phyloP scores from a whole-genome alignment of 2,888 invertebrate genomes.

The Scrobipalpa atriplicella region DNA sequence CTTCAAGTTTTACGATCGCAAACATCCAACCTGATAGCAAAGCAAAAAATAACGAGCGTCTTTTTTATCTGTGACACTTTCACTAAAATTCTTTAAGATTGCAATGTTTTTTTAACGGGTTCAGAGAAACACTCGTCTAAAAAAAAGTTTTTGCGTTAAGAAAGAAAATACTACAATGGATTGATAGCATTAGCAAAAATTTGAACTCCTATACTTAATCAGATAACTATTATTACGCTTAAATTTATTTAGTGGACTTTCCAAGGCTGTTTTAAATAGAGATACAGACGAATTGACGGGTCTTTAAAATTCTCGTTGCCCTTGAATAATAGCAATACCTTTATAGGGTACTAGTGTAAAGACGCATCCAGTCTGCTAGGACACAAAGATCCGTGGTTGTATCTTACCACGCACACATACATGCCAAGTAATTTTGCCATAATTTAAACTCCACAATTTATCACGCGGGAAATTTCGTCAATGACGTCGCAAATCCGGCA shows the following conservation, averaged over 20 bases:
- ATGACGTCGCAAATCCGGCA: constrained; percentile 12
- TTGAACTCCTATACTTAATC: background rate
- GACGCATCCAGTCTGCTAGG: too few species aligned
- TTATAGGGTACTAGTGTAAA: too few species aligned
- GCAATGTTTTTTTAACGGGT: background rate
- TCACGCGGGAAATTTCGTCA: constrained; percentile 11
- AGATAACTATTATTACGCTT: too few species aligned
- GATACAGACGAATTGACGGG: too few species aligned
- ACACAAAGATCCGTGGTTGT: too few species aligned
- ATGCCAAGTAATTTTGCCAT: background rate
- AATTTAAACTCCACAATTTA: constrained; percentile 9
- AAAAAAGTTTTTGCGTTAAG: too few species aligned
- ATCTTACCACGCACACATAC: background rate
- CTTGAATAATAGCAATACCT: too few species aligned
- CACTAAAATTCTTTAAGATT: constrained; percentile 20
- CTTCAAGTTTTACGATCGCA: constrained; percentile 21
- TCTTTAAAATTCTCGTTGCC: too few species aligned
- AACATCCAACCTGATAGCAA: constrained; percentile 22
- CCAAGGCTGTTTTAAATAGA: too few species aligned
- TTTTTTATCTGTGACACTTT: constrained; percentile 21
- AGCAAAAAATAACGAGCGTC: constrained; percentile 9
- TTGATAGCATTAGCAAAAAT: too few species aligned
- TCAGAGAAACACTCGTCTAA: too few species aligned
- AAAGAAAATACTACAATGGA: background rate
- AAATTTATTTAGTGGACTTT: too few species aligned